Conservation (phyloP, 2,113 vertebrate genomes). For the Pelecanus crispus region DNA sequence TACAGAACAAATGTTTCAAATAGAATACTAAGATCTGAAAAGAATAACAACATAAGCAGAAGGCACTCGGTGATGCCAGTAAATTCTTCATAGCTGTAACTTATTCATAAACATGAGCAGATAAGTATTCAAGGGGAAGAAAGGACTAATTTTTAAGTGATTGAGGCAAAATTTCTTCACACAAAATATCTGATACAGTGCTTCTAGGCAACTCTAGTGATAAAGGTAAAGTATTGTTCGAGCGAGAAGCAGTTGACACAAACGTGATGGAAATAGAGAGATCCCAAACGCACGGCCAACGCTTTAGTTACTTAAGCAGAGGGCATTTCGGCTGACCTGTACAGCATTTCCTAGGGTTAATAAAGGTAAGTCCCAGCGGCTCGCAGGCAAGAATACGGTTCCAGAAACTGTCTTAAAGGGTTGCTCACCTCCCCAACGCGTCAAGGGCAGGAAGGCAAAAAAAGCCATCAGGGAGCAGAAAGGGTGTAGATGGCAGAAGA, state of each 20-base stretch:
- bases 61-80: background rate
- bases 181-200: background rate
- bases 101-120: conserved; percentile 41
- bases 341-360: background rate
- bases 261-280: background rate
- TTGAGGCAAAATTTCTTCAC: background rate
- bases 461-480: background rate
- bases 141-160: background rate
- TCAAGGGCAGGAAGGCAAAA: background rate
- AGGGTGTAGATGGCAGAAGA: background rate
- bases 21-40: background rate
- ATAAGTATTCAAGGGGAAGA: background rate
- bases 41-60: background rate
- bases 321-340: background rate
- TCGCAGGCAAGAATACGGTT: background rate
- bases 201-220: background rate
- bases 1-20: background rate
- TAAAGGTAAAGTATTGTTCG: background rate
- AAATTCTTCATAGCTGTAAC: background rate
- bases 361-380: background rate
- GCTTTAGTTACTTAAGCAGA: background rate
- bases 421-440: rapidly evolving
- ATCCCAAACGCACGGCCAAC: background rate
- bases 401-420: background rate
- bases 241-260: background rate